Evolutionary conservation across 2,113 vertebrate species (phyloP).

Genomic region (Opisthocomus hoazin): DNA sequence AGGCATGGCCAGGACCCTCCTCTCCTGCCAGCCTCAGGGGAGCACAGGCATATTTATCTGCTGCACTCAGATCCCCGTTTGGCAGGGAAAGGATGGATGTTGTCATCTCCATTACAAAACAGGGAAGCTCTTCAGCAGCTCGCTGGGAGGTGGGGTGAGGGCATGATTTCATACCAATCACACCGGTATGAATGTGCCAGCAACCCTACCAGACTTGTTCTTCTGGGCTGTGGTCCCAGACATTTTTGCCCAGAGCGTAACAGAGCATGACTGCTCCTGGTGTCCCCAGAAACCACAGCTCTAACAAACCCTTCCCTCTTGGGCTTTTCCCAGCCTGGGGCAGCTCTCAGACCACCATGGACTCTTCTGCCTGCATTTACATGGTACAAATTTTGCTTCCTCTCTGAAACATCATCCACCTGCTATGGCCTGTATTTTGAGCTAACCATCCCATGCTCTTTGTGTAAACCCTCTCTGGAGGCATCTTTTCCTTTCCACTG

Average conservation of each 20-base stretch:
- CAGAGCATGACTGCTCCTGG: background rate
- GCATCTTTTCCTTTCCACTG: background rate
- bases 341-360: background rate
- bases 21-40: background rate
- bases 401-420: background rate
- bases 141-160: conserved; percentile 47
- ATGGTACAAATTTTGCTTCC: background rate
- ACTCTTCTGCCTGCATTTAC: background rate
- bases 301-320: background rate
- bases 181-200: background rate
- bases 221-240: background rate
- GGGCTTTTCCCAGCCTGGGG: background rate
- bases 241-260: background rate
- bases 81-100: conserved; percentile 15
- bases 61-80: background rate
- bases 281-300: conserved; percentile 22
- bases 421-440: background rate
- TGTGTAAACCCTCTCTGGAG: background rate
- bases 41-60: background rate
- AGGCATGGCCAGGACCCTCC: background rate
- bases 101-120: conserved; percentile 40
- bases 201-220: conserved; percentile 41
- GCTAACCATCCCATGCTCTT: background rate
- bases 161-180: conserved; percentile 28
- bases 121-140: conserved; percentile 34